Evolutionary conservation across 2,888 invertebrate species (phyloP).

Genomic region (Diarsia mendica): DNA sequence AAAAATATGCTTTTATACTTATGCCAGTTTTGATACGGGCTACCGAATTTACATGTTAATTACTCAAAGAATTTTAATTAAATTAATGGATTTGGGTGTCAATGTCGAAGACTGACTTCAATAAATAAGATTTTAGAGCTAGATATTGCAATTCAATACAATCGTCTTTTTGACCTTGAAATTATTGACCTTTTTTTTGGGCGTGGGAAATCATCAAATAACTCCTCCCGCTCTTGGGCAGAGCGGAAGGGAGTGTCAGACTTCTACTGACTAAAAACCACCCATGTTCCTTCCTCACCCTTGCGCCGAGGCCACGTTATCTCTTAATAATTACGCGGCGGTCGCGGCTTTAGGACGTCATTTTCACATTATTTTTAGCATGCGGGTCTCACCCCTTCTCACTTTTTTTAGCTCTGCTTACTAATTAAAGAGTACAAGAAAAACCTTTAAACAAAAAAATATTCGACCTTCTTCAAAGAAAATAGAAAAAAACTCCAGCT

Average conservation of each 20-base stretch:
- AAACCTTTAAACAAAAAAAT: not conserved
- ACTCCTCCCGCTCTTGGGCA: too few relatives aligned
- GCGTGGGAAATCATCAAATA: too few relatives aligned
- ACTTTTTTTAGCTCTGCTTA: not conserved
- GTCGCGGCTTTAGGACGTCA: too few relatives aligned
- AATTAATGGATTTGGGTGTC: conserved; percentile 9
- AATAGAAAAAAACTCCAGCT: not conserved
- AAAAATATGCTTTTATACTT: conserved; percentile 72
- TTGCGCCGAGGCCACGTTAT: too few relatives aligned
- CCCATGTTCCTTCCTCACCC: too few relatives aligned
- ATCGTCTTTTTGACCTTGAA: not conserved
- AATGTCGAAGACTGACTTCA: not conserved
- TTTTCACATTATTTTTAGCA: not conserved
- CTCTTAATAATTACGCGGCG: too few relatives aligned
- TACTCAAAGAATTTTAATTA: conserved; percentile 37
- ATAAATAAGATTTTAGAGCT: not conserved
- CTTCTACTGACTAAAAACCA: too few relatives aligned
- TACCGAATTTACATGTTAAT: conserved; percentile 79
- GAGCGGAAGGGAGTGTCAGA: too few relatives aligned
- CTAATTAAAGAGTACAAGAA: not conserved
- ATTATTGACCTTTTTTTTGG: too few relatives aligned
- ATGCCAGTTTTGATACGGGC: conserved; percentile 76
- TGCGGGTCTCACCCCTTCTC: not conserved
- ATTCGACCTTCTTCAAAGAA: not conserved
- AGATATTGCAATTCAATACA: not conserved